Percentiles rank a stretch among this genome's conserved stretches.
These are phyloP conservation scores for Cantharis rufa DNA, from an alignment of 2,888 invertebrate genomes.

Conservation along the genomic window DNA sequence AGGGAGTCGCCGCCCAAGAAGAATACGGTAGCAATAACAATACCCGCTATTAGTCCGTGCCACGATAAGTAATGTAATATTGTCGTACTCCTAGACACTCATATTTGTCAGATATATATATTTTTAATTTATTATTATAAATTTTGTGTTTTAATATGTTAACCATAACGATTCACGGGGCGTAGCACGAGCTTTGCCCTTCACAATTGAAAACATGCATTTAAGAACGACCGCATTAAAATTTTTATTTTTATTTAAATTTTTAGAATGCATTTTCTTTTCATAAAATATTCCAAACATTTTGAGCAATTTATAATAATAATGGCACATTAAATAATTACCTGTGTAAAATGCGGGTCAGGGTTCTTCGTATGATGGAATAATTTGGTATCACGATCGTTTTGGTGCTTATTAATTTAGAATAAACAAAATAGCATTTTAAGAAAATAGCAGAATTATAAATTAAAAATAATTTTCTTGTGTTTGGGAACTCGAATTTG, in stretches of 20 bases:
- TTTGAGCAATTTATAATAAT: background rate
- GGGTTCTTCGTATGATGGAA: background rate
- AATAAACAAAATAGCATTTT: background rate
- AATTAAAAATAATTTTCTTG: background rate
- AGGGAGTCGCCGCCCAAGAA: conserved; percentile 52
- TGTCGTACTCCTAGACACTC: conserved; percentile 41
- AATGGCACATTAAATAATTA: background rate
- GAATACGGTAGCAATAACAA: conserved; percentile 55
- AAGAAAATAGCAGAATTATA: no score
- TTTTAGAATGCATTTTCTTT: background rate
- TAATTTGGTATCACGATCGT: background rate
- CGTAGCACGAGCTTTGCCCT: conserved; percentile 9
- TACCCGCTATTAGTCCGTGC: conserved; percentile 43
- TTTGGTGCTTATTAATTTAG: background rate
- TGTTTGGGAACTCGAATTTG: background rate
- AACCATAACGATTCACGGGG: conserved; percentile 34
- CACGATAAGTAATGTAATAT: conserved; percentile 45
- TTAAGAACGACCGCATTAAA: background rate
- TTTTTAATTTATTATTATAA: conserved; percentile 35
- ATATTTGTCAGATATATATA: conserved; percentile 41
- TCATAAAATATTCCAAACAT: background rate
- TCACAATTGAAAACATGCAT: background rate
- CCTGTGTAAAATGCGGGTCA: background rate
- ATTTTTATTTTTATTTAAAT: background rate
- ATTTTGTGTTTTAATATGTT: conserved; percentile 35